Conservation (phyloP, 2,113 vertebrate species). For the Petrocephalus zakoni region DNA sequence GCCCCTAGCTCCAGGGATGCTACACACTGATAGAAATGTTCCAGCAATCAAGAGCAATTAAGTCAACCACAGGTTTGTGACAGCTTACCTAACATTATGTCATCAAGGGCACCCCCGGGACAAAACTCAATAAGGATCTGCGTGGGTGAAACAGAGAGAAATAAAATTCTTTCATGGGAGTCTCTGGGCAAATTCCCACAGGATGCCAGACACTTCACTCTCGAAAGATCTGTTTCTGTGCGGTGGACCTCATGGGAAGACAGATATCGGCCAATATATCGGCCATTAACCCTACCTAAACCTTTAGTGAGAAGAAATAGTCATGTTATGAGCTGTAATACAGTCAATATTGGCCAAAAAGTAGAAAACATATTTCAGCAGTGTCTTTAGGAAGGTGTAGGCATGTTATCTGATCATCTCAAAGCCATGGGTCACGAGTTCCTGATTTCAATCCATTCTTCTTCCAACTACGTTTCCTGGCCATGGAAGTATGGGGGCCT, state of each 20-base stretch:
- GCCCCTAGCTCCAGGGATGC: neutral
- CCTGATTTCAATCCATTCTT: neutral
- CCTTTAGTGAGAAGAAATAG: neutral
- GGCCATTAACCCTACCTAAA: neutral
- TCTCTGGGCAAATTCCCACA: neutral
- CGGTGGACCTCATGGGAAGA: neutral
- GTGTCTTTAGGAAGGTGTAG: neutral
- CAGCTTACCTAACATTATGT: slow-evolving; percentile 58
- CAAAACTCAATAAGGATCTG: slow-evolving; percentile 67
- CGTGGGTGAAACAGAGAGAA: neutral
- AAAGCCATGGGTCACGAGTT: neutral
- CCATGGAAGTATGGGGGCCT: neutral
- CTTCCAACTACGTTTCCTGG: neutral
- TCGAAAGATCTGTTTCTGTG: neutral
- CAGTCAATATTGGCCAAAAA: neutral
- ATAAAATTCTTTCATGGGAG: too few relatives aligned
- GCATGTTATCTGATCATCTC: neutral
- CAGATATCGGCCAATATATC: neutral
- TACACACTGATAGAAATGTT: neutral
- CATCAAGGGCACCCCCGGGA: slow-evolving; percentile 59
- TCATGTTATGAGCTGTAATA: neutral
- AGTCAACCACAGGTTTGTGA: neutral
- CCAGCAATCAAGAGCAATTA: neutral
- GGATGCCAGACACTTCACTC: neutral
- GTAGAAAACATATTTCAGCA: neutral